Evolutionary conservation across 2,113 vertebrate genomes (phyloP).

Genomic region (Pimephales promelas): DNA sequence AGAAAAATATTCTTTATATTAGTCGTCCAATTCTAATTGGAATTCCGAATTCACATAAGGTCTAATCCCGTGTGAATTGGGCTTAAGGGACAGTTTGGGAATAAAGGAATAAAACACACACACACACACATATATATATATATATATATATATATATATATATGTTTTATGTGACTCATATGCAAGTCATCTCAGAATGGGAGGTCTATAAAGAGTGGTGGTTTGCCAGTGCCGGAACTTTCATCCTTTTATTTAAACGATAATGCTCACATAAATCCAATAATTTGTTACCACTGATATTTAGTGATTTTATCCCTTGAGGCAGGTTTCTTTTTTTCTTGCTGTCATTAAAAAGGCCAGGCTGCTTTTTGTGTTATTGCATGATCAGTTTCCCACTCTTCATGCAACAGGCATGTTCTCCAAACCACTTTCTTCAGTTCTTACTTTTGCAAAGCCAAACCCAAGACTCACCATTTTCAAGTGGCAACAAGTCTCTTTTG

Average conservation of each 20-base stretch:
- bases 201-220: slow-evolving; percentile 25
- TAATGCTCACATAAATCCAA: slow-evolving; percentile 43
- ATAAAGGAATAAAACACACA: no score
- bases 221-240: slow-evolving; percentile 17
- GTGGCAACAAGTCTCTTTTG: not conserved
- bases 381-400: slow-evolving; percentile 38
- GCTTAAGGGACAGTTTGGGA: no score
- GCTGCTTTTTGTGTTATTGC: slow-evolving; percentile 35
- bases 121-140: no score
- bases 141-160: no score
- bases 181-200: slow-evolving; percentile 32
- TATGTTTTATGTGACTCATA: slow-evolving; percentile 32
- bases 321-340: slow-evolving; percentile 31
- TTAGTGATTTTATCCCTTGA: slow-evolving; percentile 30
- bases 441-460: slow-evolving; percentile 42
- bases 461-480: slow-evolving; percentile 17
- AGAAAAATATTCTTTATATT: no score
- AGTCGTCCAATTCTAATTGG: no score
- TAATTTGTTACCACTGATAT: slow-evolving; percentile 53
- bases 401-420: slow-evolving; percentile 39
- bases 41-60: no score
- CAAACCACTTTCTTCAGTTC: slow-evolving; percentile 34
- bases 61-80: no score
- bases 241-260: slow-evolving; percentile 20
- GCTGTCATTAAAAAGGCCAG: slow-evolving; percentile 40